Evolutionary conservation across 2,797 vertebrate genomes (phyloP), one percentile per base, ranked within the genome.

Genomic region (Buceros bicornis): DNA sequence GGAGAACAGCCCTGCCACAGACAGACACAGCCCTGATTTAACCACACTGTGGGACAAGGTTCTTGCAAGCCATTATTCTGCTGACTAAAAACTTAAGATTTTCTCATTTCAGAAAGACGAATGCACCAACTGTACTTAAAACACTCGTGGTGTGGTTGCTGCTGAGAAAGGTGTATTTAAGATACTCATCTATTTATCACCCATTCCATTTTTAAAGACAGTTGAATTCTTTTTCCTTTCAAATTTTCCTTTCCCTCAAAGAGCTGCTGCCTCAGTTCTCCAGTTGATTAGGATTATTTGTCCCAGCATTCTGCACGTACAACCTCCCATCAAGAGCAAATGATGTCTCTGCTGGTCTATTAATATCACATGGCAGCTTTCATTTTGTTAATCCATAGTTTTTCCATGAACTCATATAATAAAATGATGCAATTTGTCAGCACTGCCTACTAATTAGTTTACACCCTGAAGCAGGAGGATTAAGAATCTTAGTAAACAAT

Each of bases 401-500:
- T 69, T 85, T 62, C 66, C 58, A 53, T 16, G 24, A 96, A 66
- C 24, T 83, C 15, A 0, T 25, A 29, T 47, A 37, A 74, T 26
- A 35, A 83, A 83, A 67, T 33, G 35, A 91, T 86, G 43, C 22
- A 24, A 70, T 66, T 90, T 82, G 66, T 76, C 95, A 81, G 42
- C 48, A 53, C 37, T 95, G 62, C 42, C 58, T 93, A 50, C 45
- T 79, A 84, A 94, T 54, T 31, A 88, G 47, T 82, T 93, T 82
- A 84, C 42, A 76, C 73, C 84, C 80, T n/a, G 37, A 94, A 92
- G 64, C 51, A 54, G 21, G 5, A 89, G 67, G 56, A 92, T 65
- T 61, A 81, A 82, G 70, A 65, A 88, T 58, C 65, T 86, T 71
- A 61, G 79, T 56, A 91, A 95, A 94, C 62, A 70, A 37, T 82